phyloP scores from a whole-genome alignment of 2,888 invertebrate species.

The Chrysina gloriosa region DNA sequence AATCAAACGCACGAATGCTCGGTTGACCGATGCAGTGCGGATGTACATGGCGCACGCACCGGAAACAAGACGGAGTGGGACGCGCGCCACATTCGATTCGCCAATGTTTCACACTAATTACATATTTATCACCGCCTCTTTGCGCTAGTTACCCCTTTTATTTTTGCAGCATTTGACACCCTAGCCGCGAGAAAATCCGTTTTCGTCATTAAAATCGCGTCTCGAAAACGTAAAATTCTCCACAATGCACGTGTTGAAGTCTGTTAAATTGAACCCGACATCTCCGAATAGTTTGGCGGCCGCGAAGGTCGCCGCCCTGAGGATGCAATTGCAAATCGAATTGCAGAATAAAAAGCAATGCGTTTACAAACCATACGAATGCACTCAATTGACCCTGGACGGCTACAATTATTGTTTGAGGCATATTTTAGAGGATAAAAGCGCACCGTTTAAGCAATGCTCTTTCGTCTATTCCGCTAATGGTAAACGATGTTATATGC shows the following conservation, averaged over 20 bases:
- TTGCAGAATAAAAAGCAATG: slow-evolving; percentile 72
- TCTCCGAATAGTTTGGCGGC: slow-evolving; percentile 39
- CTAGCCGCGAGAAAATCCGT: too few species aligned
- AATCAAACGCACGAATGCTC: slow-evolving; percentile 13
- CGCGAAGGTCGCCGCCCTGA: slow-evolving; percentile 55
- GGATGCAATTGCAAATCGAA: slow-evolving; percentile 72
- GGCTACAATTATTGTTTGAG: slow-evolving; percentile 82
- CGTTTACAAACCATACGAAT: slow-evolving; percentile 74
- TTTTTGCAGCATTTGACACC: neutral
- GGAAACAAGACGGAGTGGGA: slow-evolving; percentile 3
- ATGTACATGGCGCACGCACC: neutral
- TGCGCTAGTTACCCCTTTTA: neutral
- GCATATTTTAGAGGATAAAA: slow-evolving; percentile 86
- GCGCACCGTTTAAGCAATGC: slow-evolving; percentile 88
- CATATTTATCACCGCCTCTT: neutral
- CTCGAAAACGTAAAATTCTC: slow-evolving; percentile 35
- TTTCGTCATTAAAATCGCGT: too few species aligned
- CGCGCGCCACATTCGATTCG: slow-evolving; percentile 12
- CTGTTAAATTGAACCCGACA: slow-evolving; percentile 39
- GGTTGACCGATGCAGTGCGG: slow-evolving; percentile 24
- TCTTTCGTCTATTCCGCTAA: slow-evolving; percentile 74
- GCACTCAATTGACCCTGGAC: slow-evolving; percentile 75
- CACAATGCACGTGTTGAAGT: slow-evolving; percentile 48
- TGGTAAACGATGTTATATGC: slow-evolving; percentile 80
- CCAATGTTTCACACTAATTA: slow-evolving; percentile 1